Percentiles rank a stretch among this genome's conserved stretches.
These are phyloP conservation scores for Phalacrocorax carbo DNA, from an alignment of 2,113 vertebrate species.

Conservation along the genomic window DNA sequence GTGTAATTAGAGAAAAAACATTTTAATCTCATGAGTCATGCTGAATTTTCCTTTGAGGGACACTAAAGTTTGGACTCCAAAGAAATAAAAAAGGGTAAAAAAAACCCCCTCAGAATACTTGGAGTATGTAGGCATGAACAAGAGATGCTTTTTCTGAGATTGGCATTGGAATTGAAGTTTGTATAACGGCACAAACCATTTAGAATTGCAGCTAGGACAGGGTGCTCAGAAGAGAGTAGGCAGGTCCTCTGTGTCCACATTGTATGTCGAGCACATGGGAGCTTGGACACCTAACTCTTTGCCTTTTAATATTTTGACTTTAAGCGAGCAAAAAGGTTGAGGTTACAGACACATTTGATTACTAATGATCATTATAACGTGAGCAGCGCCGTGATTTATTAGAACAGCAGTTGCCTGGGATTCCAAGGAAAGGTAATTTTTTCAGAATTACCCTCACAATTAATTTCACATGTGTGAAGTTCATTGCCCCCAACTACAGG, in stretches of 20 bases:
- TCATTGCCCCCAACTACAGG: neutral
- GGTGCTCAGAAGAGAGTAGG: neutral
- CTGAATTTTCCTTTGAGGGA: neutral
- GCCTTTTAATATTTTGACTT: neutral
- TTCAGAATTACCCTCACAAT: conserved; percentile 11
- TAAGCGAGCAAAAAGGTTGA: neutral
- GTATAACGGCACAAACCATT: neutral
- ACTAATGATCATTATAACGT: neutral
- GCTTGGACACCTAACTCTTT: neutral
- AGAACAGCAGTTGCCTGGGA: neutral
- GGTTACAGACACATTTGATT: conserved; percentile 35
- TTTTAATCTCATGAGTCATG: neutral
- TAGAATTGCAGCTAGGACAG: neutral
- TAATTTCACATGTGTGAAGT: conserved; percentile 38
- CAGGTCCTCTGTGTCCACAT: neutral
- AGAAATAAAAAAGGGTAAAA: neutral
- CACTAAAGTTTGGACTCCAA: neutral
- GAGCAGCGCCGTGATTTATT: neutral
- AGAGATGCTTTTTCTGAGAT: neutral
- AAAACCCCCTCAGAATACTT: neutral
- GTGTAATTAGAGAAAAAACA: neutral
- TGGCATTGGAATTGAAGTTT: neutral
- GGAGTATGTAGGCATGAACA: neutral
- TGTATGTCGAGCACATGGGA: neutral
- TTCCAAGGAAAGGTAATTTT: conserved; percentile 47